Percentiles rank a stretch among this genome's conserved stretches.
phyloP scores from a whole-genome alignment of 1,140 invertebrate species.

The Drosophila miranda region DNA sequence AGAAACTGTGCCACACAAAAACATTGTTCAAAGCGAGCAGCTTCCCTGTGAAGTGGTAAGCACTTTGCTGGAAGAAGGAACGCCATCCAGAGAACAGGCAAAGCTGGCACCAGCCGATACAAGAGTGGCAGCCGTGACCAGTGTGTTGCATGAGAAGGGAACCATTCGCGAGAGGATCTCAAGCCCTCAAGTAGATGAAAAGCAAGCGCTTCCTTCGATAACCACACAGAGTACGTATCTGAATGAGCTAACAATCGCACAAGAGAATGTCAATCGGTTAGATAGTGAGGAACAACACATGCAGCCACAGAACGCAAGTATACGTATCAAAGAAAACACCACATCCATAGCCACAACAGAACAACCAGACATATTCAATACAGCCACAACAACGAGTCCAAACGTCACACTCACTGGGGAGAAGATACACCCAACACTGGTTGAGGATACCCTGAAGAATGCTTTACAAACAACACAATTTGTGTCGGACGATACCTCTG shows the following conservation, averaged over 20 bases:
- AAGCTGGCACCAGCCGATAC: neutral
- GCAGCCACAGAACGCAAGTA: constrained; percentile 27
- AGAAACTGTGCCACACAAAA: constrained; percentile 35
- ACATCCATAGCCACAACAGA: constrained; percentile 26
- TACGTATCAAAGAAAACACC: constrained; percentile 35
- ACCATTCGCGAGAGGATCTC: constrained; percentile 27
- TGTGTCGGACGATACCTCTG: constrained; percentile 18
- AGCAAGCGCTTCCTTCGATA: constrained; percentile 33
- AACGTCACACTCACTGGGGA: constrained; percentile 5
- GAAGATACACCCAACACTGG: constrained; percentile 18
- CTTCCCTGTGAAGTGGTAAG: constrained; percentile 63
- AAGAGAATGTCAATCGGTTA: constrained; percentile 41
- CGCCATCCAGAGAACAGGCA: constrained; percentile 47
- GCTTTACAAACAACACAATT: constrained; percentile 35
- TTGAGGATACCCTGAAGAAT: constrained; percentile 13
- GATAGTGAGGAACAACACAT: constrained; percentile 16
- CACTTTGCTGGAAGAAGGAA: constrained; percentile 46
- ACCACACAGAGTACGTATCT: constrained; percentile 53
- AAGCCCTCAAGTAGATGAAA: constrained; percentile 4
- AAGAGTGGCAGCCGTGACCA: constrained; percentile 36
- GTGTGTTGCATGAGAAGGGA: constrained; percentile 39
- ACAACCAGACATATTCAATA: constrained; percentile 29
- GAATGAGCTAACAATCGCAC: constrained; percentile 40
- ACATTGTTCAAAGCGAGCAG: constrained; percentile 71
- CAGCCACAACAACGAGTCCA: constrained; percentile 10